Percentiles rank a stretch among this genome's conserved stretches.
Conservation (phyloP, 2,888 invertebrate species). For the Subacronicta megacephala region DNA sequence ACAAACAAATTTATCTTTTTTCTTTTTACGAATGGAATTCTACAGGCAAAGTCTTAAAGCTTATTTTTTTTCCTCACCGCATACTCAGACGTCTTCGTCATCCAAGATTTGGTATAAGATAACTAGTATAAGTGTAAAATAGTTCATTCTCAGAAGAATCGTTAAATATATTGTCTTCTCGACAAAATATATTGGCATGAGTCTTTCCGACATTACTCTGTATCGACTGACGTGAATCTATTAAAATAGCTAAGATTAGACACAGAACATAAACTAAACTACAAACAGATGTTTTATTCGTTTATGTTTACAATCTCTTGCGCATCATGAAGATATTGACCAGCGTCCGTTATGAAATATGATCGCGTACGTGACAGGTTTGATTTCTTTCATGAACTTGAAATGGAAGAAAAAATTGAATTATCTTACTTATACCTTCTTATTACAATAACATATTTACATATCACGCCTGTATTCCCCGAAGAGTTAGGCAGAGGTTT, state of each 20-base stretch:
- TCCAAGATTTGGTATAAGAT: too few relatives aligned
- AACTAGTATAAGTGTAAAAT: too few relatives aligned
- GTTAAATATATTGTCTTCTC: constrained; percentile 64
- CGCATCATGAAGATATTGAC: constrained; percentile 1
- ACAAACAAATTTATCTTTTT: too few relatives aligned
- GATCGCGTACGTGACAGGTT: not conserved
- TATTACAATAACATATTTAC: too few relatives aligned
- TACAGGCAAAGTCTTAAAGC: too few relatives aligned
- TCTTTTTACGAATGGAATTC: too few relatives aligned
- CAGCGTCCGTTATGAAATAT: not conserved
- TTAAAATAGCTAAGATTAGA: constrained; percentile 13
- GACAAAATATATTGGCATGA: constrained; percentile 16
- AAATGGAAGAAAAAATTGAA: too few relatives aligned
- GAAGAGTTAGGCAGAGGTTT: too few relatives aligned
- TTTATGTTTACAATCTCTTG: constrained; percentile 4
- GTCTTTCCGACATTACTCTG: constrained; percentile 2
- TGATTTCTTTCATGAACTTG: not conserved
- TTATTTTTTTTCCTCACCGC: too few relatives aligned
- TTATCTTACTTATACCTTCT: too few relatives aligned
- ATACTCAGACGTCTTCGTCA: too few relatives aligned
- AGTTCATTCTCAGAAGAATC: constrained; percentile 68
- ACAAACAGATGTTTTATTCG: constrained; percentile 17
- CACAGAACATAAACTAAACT: constrained; percentile 12
- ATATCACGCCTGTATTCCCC: too few relatives aligned
- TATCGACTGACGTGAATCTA: constrained; percentile 14